Conservation (phyloP, 2,113 vertebrate genomes). For the Chamaea fasciata region DNA sequence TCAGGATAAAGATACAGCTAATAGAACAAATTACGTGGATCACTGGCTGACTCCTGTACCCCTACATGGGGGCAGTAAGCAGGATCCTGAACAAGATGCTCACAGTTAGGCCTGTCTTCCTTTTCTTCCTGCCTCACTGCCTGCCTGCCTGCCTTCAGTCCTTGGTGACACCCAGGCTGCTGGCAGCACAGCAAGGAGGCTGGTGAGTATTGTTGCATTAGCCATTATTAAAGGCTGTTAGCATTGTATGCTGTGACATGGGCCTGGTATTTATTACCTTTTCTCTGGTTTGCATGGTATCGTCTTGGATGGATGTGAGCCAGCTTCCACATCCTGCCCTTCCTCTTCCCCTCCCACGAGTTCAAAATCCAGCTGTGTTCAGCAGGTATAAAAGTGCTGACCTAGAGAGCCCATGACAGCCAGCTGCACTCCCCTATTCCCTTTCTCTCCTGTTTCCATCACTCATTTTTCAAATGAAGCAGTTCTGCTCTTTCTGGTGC, state of each 20-base stretch:
- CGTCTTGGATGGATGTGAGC: neutral
- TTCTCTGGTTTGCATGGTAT: neutral
- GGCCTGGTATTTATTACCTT: neutral
- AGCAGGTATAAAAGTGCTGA: conserved; percentile 16
- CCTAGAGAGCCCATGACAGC: neutral
- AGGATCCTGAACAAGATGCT: neutral
- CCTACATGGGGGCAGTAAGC: neutral
- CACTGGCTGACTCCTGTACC: neutral
- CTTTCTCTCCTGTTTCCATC: neutral
- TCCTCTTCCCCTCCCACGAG: neutral
- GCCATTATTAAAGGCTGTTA: neutral
- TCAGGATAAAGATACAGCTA: neutral
- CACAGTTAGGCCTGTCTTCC: neutral
- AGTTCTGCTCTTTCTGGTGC: neutral
- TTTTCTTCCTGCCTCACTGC: neutral
- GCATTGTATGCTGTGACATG: neutral
- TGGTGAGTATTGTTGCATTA: neutral
- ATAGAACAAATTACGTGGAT: neutral
- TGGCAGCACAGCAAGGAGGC: neutral
- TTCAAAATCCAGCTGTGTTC: conserved; percentile 19
- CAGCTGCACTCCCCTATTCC: neutral
- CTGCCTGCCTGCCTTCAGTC: neutral
- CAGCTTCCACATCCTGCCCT: conserved; percentile 14
- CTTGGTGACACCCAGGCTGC: neutral
- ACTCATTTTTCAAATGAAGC: conserved; percentile 4